Evolutionary conservation across 2,797 vertebrate genomes (phyloP), one percentile per base, ranked within the genome.

Genomic region (Alfaro cultratus): DNA sequence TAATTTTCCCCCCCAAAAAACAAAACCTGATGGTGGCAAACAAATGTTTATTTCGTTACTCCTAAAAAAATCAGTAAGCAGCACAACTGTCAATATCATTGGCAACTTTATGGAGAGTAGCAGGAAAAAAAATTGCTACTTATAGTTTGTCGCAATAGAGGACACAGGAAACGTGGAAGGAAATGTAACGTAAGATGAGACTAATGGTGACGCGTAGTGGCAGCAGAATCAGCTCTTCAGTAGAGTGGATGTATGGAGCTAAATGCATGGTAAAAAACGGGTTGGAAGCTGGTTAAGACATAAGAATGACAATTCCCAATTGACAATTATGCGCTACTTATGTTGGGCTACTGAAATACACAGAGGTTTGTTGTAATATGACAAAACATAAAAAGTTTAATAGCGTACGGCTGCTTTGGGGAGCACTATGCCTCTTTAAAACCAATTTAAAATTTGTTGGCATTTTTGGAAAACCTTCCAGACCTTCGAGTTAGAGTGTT

Each of bases 401-500:
- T 23, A 11, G 4, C 3, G 3, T 68, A 6, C 11, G 1, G 10
- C 41, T 43, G 4, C 36, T 70, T 68, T n/a, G n/a, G 67, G 4
- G 26, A 26, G 23, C 5, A 43, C 12, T 6, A 23, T n/a, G 67
- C 26, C 23, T n/a, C 39, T 72, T 72, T 31, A 72, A 29, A 31
- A 46, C 3, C 12, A 29, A n/a, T 16, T 15, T 71, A 49, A 46
- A 67, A 36, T 67, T 36, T 36, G 8, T 1, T 11, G 36, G 18
- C 18, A 23, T 23, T 39, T 39, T 67, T 67, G 16, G 18, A 11
- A 67, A 60, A 67, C 15, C 86, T 60, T 78, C 70, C 80, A 72
- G 51, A 80, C 79, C 77, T 83, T 71, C 49, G 57, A 79, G 76
- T 67, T 57, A 47, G 83, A 79, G 73, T 1, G 3, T 80, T 76